These are phyloP conservation scores for Dynastes maya DNA, from an alignment of 2,888 invertebrate species.

Conservation along the genomic window DNA sequence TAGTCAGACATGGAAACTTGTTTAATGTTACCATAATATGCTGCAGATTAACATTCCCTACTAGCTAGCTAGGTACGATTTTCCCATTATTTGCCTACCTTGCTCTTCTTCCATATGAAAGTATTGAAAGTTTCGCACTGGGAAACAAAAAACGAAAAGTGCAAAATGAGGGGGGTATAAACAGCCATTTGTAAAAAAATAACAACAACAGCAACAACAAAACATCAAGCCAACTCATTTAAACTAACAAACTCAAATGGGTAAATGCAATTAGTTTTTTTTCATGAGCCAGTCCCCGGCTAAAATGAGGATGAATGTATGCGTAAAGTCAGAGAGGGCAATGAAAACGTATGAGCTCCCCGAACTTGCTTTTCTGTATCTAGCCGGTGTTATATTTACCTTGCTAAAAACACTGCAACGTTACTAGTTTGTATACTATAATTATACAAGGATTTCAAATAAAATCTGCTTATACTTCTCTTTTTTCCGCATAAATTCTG, in stretches of 20 bases:
- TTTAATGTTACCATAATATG: slow-evolving; percentile 41
- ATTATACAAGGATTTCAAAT: no score
- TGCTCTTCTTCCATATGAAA: slow-evolving; percentile 17
- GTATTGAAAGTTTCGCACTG: slow-evolving; percentile 47
- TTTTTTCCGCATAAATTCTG: not conserved
- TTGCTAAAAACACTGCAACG: no score
- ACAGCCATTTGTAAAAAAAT: not conserved
- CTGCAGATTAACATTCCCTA: slow-evolving; percentile 14
- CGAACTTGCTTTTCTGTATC: slow-evolving; percentile 46
- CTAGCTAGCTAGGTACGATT: not conserved
- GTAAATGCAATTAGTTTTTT: slow-evolving; percentile 67
- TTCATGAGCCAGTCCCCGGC: slow-evolving; percentile 58
- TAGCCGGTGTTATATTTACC: no score
- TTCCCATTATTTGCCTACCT: slow-evolving; percentile 8
- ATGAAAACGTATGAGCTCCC: slow-evolving; percentile 65
- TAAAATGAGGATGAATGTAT: slow-evolving; percentile 66
- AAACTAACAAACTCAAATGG: slow-evolving; percentile 66
- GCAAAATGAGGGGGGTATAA: not conserved
- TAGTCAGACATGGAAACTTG: slow-evolving; percentile 34
- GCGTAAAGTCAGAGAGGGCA: slow-evolving; percentile 63
- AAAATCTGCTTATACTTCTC: no score
- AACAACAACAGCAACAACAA: slow-evolving; percentile 1
- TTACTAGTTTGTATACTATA: no score
- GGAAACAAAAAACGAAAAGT: slow-evolving; percentile 1
- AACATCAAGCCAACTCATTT: slow-evolving; percentile 57